Evolutionary conservation across 2,113 vertebrate species (phyloP).

Genomic region (Leucopsar rothschildi): DNA sequence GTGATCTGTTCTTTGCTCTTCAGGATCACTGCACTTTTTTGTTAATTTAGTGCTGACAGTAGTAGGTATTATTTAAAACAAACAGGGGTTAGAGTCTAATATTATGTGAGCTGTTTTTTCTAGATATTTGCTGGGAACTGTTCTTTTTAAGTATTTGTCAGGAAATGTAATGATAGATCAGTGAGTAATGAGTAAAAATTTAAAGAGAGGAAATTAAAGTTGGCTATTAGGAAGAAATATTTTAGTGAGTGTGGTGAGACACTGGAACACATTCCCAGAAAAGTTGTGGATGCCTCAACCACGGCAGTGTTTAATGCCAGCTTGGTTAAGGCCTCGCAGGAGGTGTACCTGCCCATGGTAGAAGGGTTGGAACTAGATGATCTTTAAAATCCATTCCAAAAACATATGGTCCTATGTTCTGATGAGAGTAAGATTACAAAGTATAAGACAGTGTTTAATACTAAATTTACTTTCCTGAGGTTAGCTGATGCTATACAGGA

Average conservation of each 20-base stretch:
- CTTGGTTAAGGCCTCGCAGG: not conserved
- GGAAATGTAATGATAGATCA: not conserved
- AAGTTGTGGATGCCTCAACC: not conserved
- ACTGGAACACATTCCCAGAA: not conserved
- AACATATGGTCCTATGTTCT: not conserved
- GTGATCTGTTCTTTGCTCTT: not conserved
- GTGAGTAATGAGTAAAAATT: not conserved
- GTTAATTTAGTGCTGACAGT: not conserved
- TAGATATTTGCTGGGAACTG: not conserved
- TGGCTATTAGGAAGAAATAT: not conserved
- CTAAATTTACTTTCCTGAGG: not conserved
- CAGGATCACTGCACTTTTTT: not conserved
- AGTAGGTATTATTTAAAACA: not conserved
- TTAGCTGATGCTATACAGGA: not conserved
- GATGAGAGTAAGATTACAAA: not conserved
- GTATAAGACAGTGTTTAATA: not conserved
- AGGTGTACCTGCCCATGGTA: not conserved
- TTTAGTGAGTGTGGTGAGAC: not conserved
- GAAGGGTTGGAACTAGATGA: not conserved
- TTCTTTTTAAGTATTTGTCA: not conserved
- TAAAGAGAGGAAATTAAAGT: not conserved
- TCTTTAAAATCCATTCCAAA: not conserved
- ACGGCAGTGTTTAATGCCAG: not conserved
- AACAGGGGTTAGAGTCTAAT: not conserved
- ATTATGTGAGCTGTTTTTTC: not conserved